Percentiles rank a stretch among this genome's conserved stretches.
Conservation (phyloP, 2,113 vertebrate genomes). For the Procavia capensis region DNA sequence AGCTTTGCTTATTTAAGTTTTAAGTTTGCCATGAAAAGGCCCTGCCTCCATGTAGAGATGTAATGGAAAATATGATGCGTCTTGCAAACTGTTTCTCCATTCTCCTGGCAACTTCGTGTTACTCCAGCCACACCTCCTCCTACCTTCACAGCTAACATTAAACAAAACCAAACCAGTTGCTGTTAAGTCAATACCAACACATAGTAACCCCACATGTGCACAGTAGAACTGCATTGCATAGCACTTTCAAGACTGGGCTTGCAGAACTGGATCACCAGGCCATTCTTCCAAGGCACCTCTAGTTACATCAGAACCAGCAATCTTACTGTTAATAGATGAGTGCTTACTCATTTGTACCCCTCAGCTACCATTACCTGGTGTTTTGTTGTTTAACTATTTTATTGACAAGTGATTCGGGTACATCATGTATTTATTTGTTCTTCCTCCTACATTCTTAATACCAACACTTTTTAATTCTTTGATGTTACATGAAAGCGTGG, state of each 20-base stretch:
- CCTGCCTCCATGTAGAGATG: neutral
- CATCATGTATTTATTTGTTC: neutral
- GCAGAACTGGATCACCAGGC: neutral
- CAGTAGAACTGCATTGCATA: neutral
- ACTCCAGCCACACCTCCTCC: neutral
- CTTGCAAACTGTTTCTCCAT: neutral
- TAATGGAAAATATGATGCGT: neutral
- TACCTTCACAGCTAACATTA: neutral
- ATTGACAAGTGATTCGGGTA: neutral
- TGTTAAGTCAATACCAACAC: neutral
- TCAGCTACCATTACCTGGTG: neutral
- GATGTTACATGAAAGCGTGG: neutral
- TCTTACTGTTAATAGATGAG: neutral
- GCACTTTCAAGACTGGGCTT: neutral
- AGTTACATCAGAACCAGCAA: neutral
- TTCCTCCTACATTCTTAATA: neutral
- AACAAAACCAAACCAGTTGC: neutral
- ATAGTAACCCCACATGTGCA: neutral
- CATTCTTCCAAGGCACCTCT: neutral
- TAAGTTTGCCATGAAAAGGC: neutral
- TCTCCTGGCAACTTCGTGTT: neutral
- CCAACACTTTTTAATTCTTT: slow-evolving; percentile 27
- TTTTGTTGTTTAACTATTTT: neutral
- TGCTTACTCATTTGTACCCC: neutral
- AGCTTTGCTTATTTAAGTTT: neutral